Evolutionary conservation across 2,113 vertebrate genomes (phyloP), one percentile per base, ranked within the genome.

Genomic region (Chloropsis hardwickii): DNA sequence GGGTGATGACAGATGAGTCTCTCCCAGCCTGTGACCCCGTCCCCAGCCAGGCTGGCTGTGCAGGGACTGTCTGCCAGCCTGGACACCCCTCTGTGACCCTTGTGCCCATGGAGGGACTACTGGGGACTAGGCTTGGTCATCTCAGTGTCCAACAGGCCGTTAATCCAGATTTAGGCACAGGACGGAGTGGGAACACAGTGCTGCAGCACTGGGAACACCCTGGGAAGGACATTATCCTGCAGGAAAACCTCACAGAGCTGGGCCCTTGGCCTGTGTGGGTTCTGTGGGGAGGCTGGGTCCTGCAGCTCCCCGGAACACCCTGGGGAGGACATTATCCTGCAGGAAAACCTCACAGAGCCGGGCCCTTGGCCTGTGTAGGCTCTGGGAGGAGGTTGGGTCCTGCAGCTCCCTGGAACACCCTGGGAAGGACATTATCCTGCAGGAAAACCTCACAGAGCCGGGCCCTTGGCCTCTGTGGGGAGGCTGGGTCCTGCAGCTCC

Each of bases 51-150:
- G 57, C 40, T 19, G 81, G 64, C 70, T 3, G 4, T 16, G 5
- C 3, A 0, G 12, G 35, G 6, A 14, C 77, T 70, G 51, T 21
- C 77, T 3, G 1, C 4, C 37, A 11, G 61, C n/a, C 76, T 51
- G 65, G 54, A 13, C 3, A 4, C 19, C 6, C 2, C 33, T 40
- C 31, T 1, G 4, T 3, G 3, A 6, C 1, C 5, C 18, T 0
- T 8, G 21, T 22, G 70, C 66, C 70, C 27, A 0, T 0, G 29
- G 62, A 24, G 62, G 24, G 9, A 21, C 28, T 20, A 0, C 20
- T 3, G n/a, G 8, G 50, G 13, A 20, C 12, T 1, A 1, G 21
- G 11, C 17, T 44, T 3, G 3, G 28, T 14, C 14, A 6, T 4
- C 45, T 57, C 9, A 5, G 56, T 3, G 35, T 44, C 69, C 78